Evolutionary conservation across 2,113 vertebrate species (phyloP), one percentile per base, ranked within the genome.

Genomic region (Clarias batrachus): DNA sequence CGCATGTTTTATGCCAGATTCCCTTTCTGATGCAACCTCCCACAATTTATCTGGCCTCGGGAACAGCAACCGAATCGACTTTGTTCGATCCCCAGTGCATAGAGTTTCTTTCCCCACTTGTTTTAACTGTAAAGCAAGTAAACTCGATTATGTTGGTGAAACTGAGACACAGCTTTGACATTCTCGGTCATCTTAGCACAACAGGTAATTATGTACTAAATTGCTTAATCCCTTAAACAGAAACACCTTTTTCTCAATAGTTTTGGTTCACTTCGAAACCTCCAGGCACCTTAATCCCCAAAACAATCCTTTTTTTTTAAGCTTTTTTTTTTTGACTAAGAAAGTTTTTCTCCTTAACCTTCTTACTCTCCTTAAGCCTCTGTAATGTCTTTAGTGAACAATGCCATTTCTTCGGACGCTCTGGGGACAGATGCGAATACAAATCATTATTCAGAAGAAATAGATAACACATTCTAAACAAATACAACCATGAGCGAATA

Each of bases 361-460:
- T 33, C 87, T 85, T 88, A 88, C 79, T 65, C 21, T 82, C 48
- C 48, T 48, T 48, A 88, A 86, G 79, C 73, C n/a, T 59, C 73
- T 79, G 27, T 17, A 48, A 70, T 74, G 59, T 80, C 74, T 73
- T 5, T 73, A 37, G 70, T 11, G 8, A 23, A 11, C 37, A 23
- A 1, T 4, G 8, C 17, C 33, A 12, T 41, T 21, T 33, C 27
- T 70, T 70, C 11, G 2, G 33, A 23, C 9, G 9, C 70, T 41
- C 33, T 71, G 21, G 70, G 70, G 19, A 71, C 4, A 11, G n/a
- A 10, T 0, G 13, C 25, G 17, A n/a, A 54, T n/a, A 1, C 1
- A 57, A 27, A 78, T 57, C 52, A 3, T 9, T 27, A 57, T 57
- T 78, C 13, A 16, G 52, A 30, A 30, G 6, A 19, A 79, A 79